Evolutionary conservation across 2,888 invertebrate genomes (phyloP).

Genomic region (Drosophila mettleri): DNA sequence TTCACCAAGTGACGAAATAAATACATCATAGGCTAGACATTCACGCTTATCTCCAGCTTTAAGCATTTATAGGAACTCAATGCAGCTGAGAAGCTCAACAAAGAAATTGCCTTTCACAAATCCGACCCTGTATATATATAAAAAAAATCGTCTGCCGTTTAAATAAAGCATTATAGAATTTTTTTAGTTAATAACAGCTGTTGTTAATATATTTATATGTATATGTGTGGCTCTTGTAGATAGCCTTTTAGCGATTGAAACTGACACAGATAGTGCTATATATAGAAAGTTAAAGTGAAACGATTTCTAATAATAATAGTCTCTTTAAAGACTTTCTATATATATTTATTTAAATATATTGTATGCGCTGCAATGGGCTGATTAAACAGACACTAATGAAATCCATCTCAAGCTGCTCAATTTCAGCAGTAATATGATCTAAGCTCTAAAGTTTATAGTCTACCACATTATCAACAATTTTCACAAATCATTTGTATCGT

Average conservation of each 20-base stretch:
- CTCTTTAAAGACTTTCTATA: background rate
- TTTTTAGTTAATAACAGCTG: slow-evolving; percentile 11
- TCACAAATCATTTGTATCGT: background rate
- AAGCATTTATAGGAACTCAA: slow-evolving; percentile 32
- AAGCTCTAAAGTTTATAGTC: background rate
- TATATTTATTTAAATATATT: background rate
- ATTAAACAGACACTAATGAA: too few species aligned
- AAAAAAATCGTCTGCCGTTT: slow-evolving; percentile 52
- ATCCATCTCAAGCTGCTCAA: background rate
- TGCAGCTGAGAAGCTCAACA: slow-evolving; percentile 26
- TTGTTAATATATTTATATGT: background rate
- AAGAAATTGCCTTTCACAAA: slow-evolving; percentile 44
- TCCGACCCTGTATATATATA: slow-evolving; percentile 34
- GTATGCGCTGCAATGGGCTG: too few species aligned
- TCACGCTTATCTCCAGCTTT: slow-evolving; percentile 33
- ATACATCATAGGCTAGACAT: slow-evolving; percentile 11
- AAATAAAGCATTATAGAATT: slow-evolving; percentile 41
- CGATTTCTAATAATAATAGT: background rate
- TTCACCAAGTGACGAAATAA: slow-evolving; percentile 93
- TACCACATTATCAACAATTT: background rate
- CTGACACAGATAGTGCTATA: background rate
- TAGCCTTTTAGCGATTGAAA: background rate
- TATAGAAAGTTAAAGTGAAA: background rate
- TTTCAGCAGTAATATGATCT: too few species aligned
- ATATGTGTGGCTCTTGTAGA: background rate